Base-by-base conservation (phyloP, 2,888 invertebrate species). In the Eupelmus urozonus region DNA sequence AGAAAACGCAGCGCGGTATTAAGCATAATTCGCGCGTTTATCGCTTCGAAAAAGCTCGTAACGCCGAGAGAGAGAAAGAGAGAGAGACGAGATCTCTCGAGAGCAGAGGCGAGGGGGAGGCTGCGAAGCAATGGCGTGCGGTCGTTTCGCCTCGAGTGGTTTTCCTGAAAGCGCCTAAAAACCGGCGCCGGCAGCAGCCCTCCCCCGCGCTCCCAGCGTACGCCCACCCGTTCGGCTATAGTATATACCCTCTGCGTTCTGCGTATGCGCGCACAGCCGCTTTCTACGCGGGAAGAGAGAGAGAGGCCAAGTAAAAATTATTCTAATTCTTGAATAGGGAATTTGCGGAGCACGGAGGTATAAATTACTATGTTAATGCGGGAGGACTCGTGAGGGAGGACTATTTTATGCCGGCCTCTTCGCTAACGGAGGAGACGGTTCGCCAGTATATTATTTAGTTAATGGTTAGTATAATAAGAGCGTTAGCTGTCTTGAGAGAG, bases 1-100 rank as follows among this genome's bases (percentile, higher is more conserved):
- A 67, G 55, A 16, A 60, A 34, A 69, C n/a, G 70, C 45, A 59
- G 23, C 42, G 13, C 57, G 81, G 84, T 82, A 86, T 86, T 84
- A 83, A 84, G 80, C 82, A 85, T 84, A 85, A 86, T 85, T 86
- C 83, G 82, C 80, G 83, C 86, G 83, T 85, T 86, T 86, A 86
- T 86, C 86, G 86, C 83, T 77, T 81, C 80, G 80, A 76, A 72
- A 78, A 74, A 76, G 80, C 76, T 80, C 80, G 78, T 80, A 80
- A 78, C 73, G 74, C 66, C 67, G 42, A 5, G 63, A 29, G 42
- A 23, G 45, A 67, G 67, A 59, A 45, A 34, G 34, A 45, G 45
- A 16, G 66, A 29, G 55, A 23, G 18, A 13, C 42, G 42, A 60
- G 49, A 66, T 20, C 45, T 18, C 49, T 49, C 42, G 51, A 20